Evolutionary conservation across 2,797 vertebrate species (phyloP), one percentile per base, ranked within the genome.

Genomic region (Lophotriccus pileatus): DNA sequence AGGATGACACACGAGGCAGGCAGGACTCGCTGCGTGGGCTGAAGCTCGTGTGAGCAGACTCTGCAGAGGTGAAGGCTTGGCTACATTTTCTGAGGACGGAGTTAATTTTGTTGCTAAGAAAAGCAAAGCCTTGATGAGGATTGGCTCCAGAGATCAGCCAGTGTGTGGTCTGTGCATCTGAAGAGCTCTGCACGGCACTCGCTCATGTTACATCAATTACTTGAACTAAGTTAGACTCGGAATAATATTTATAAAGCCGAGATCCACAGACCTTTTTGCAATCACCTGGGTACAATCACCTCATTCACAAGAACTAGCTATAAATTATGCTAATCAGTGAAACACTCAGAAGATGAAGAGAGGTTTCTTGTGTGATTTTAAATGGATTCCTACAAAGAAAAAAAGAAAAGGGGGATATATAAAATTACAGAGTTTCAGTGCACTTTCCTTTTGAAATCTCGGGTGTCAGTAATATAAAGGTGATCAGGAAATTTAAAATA

Each of bases 271-370:
- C 75, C 60, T 89, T 79, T 84, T 73, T 95, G 84, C 81, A 91
- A 91, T 92, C 93, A 96, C 93, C 93, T 94, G 93, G 88, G 66
- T 64, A 87, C 95, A 93, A 91, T 90, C 90, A 67, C 25, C 53
- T 87, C 87, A 81, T 91, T 93, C 90, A 90, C 83, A 90, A 92
- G 81, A 88, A 69, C 59, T 37, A 76, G 62, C 77, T 87, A 70
- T 67, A 91, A 92, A 76, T 95, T 91, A 84, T 58, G 77, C 59
- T 91, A 87, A 95, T 86, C 82, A 80, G 78, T 12, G 58, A 77
- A 67, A 95, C 83, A 73, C 74, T 92, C 74, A 80, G 41, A 77
- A 69, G 77, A 86, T 28, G 79, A 94, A 93, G 87, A 89, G 60
- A 68, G 76, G 41, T 56, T 95, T 90, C 67, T 83, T 63, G 52